These are phyloP conservation scores for Setophaga coronata DNA, from an alignment of 2,113 vertebrate genomes.

Conservation along the genomic window DNA sequence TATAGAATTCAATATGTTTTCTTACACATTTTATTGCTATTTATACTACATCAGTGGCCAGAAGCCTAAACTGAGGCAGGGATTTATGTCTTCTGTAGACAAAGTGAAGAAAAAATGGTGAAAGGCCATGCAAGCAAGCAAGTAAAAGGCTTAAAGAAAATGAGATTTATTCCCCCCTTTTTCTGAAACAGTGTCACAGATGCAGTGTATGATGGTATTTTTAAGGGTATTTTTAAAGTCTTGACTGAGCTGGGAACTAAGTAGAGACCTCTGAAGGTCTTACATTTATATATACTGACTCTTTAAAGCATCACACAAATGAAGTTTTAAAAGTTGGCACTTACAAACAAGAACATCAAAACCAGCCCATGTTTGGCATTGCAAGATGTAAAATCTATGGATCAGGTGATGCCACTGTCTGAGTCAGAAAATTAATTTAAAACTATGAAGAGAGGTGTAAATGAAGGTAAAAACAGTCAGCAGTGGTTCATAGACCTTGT, in stretches of 20 bases:
- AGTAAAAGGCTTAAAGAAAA: neutral
- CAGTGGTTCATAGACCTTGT: neutral
- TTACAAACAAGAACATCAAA: neutral
- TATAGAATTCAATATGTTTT: neutral
- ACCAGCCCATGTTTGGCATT: neutral
- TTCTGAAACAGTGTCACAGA: neutral
- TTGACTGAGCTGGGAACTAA: neutral
- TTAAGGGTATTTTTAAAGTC: neutral
- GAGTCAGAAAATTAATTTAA: neutral
- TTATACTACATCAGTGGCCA: neutral
- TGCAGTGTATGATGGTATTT: neutral
- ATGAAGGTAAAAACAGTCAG: neutral
- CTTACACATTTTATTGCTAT: neutral
- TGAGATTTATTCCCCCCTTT: neutral
- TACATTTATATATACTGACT: neutral
- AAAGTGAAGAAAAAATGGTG: neutral
- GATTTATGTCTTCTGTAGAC: neutral
- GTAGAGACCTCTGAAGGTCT: neutral
- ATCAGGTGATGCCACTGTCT: neutral
- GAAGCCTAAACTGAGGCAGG: neutral
- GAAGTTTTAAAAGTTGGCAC: neutral
- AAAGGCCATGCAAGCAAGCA: neutral
- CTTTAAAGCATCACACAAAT: neutral
- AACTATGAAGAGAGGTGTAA: neutral
- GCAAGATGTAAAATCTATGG: neutral